Evolutionary conservation across 2,113 vertebrate species (phyloP).

Genomic region (Thamnophis sirtalis): DNA sequence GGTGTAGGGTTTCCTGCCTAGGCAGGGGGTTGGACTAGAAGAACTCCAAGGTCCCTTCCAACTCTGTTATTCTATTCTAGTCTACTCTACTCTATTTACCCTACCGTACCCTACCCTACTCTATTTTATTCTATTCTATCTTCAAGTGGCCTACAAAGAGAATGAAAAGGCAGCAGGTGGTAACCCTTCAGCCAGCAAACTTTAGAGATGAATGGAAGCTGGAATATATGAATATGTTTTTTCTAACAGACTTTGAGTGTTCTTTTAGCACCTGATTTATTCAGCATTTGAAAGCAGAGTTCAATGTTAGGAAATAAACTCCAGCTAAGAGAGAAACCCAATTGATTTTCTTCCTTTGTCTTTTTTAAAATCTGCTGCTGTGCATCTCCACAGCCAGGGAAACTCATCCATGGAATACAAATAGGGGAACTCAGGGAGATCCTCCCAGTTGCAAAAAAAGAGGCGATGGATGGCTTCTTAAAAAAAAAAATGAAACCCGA

Average conservation of each 20-base stretch:
- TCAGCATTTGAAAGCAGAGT: background rate
- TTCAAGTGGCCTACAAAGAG: background rate
- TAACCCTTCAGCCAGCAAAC: too few species aligned
- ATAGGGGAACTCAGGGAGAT: background rate
- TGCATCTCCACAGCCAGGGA: background rate
- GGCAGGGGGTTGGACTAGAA: too few species aligned
- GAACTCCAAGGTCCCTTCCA: too few species aligned
- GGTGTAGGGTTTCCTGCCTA: too few species aligned
- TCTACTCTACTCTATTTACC: too few species aligned
- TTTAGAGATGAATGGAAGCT: background rate
- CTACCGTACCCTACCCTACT: too few species aligned
- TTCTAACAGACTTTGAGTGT: background rate
- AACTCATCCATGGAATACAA: background rate
- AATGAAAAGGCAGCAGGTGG: background rate
- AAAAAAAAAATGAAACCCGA: background rate
- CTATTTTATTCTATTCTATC: too few species aligned
- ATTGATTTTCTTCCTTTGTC: background rate
- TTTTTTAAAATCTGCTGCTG: background rate
- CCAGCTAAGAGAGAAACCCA: background rate
- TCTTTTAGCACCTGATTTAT: background rate
- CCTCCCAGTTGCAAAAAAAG: background rate
- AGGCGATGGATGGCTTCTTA: background rate
- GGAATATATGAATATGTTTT: background rate
- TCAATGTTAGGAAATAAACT: background rate
- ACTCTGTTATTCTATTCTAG: too few species aligned